Percentiles rank a stretch among this genome's conserved stretches.
These are phyloP conservation scores for Panorpa germanica DNA, from an alignment of 2,888 invertebrate species.

Conservation along the genomic window DNA sequence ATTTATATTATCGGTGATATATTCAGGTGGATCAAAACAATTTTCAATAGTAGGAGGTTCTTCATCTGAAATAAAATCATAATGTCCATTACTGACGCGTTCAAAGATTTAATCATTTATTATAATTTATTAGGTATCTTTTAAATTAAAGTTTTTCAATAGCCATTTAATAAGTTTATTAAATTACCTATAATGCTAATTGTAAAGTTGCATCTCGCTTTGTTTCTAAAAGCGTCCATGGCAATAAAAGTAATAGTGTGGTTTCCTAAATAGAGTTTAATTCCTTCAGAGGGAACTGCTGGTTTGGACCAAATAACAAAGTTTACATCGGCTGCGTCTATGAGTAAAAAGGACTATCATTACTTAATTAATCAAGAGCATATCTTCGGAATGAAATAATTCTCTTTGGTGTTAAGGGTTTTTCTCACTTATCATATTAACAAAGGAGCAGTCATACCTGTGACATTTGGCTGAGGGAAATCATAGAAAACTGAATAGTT, in stretches of 20 bases:
- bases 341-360: conserved; percentile 11
- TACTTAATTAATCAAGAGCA: conserved; percentile 6
- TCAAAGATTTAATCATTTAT: conserved; percentile 1
- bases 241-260: conserved; percentile 39
- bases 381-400: too few species aligned
- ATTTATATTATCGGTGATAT: conserved; percentile 20
- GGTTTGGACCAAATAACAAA: conserved; percentile 37
- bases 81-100: conserved; percentile 2
- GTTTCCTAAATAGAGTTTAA: conserved; percentile 34
- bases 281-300: conserved; percentile 24
- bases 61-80: conserved; percentile 25
- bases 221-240: conserved; percentile 37
- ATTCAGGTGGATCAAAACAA: conserved; percentile 34
- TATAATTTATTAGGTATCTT: too few species aligned
- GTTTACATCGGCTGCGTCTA: conserved; percentile 35
- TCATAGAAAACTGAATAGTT: conserved; percentile 11
- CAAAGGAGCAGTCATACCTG: conserved; percentile 15
- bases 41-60: conserved; percentile 35
- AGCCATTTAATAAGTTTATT: conserved; percentile 3
- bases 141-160: conserved; percentile 3
- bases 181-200: conserved; percentile 35
- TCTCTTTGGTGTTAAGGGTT: too few species aligned
- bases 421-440: neutral
- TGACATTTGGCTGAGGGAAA: conserved; percentile 18
- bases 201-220: conserved; percentile 36